Conservation (phyloP, 2,888 invertebrate species). For the Lacanobia oleracea region DNA sequence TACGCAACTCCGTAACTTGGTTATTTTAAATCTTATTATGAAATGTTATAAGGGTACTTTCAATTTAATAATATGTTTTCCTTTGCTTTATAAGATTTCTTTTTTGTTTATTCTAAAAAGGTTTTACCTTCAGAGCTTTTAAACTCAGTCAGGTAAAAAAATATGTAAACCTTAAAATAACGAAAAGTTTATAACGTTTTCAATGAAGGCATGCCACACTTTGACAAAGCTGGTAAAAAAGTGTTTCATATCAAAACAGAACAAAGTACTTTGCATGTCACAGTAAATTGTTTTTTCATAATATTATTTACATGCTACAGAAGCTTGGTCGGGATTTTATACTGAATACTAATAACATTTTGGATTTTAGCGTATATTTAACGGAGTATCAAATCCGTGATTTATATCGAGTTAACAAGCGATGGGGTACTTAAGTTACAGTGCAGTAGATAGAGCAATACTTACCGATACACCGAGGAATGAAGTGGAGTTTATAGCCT, state of each 20-base stretch:
- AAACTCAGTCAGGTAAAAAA: not conserved
- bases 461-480: constrained; percentile 99
- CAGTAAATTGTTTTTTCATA: not conserved
- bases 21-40: not conserved
- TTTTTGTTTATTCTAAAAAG: constrained; percentile 6
- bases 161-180: not conserved
- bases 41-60: not conserved
- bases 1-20: not conserved
- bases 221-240: not conserved
- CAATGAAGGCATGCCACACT: not conserved
- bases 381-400: constrained; percentile 3
- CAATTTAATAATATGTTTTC: not conserved
- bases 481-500: constrained; percentile 99
- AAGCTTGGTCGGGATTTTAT: constrained; percentile 6
- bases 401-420: constrained; percentile 46
- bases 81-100: not conserved
- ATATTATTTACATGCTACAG: not conserved
- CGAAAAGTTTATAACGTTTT: not conserved
- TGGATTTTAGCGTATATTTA: constrained; percentile 12
- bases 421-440: constrained; percentile 37
- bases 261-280: constrained; percentile 4
- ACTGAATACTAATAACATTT: constrained; percentile 19
- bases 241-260: constrained; percentile 5
- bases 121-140: not conserved
- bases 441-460: constrained; percentile 66